Percentiles rank a stretch among this genome's conserved stretches.
phyloP scores from a whole-genome alignment of 2,113 vertebrate species.

The Dipodomys ordii region DNA sequence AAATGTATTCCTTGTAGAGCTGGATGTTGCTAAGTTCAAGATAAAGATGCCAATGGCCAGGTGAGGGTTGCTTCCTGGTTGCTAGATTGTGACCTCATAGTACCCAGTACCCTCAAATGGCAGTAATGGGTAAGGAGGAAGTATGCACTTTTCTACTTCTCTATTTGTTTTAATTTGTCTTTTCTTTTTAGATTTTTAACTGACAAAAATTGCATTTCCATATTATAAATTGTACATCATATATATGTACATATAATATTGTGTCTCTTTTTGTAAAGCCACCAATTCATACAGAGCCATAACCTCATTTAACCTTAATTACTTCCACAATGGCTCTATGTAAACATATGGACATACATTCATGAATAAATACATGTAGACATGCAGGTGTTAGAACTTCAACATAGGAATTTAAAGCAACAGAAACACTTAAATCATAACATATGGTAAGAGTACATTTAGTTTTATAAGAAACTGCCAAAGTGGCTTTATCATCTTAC shows the following conservation, averaged over 20 bases:
- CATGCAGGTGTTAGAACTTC: neutral
- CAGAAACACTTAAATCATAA: neutral
- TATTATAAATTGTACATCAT: no score
- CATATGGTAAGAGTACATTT: neutral
- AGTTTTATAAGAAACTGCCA: slow-evolving; percentile 21
- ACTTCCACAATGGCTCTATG: neutral
- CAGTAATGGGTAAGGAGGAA: neutral
- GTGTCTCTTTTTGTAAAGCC: neutral
- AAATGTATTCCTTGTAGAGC: neutral
- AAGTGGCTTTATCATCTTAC: neutral
- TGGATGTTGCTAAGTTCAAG: neutral
- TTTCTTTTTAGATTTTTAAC: neutral
- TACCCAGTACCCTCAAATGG: neutral
- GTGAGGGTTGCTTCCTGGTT: neutral
- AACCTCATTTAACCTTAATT: neutral
- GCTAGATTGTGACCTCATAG: neutral
- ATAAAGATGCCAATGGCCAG: neutral
- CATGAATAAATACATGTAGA: no score
- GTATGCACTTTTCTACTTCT: neutral
- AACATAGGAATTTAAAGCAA: neutral
- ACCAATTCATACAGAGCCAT: neutral
- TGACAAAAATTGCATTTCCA: neutral
- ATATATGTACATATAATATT: neutral
- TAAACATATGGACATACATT: neutral
- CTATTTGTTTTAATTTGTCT: neutral